Conservation (phyloP, 2,113 vertebrate species). For the Centropus bengalensis region DNA sequence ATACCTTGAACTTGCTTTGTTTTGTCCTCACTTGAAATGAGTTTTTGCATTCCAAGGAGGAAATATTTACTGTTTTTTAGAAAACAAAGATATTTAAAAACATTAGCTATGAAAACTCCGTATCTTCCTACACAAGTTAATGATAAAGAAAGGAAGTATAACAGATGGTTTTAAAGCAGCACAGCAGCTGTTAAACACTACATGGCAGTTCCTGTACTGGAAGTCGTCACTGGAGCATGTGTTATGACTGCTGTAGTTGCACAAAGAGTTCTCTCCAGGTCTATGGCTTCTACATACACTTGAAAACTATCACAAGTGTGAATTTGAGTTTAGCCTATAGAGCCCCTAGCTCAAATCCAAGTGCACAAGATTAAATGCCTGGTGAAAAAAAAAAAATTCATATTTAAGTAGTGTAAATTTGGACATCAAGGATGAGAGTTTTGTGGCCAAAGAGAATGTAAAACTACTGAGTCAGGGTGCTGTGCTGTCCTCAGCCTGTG, state of each 20-base stretch:
- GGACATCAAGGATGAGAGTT: background rate
- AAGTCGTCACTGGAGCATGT: background rate
- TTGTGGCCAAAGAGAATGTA: background rate
- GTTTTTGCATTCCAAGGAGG: background rate
- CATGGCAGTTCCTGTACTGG: background rate
- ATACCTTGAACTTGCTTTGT: conserved; percentile 32
- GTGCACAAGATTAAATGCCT: background rate
- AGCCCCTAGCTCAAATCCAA: background rate
- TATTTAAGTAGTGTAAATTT: background rate
- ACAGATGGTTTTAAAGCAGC: background rate
- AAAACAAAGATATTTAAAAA: conserved; percentile 4
- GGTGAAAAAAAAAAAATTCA: background rate
- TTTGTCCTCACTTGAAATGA: background rate
- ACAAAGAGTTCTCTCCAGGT: accelerated
- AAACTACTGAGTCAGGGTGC: background rate
- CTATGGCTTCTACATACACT: background rate
- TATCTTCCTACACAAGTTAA: background rate
- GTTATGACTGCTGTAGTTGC: background rate
- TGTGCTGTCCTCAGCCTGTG: background rate
- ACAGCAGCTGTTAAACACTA: background rate
- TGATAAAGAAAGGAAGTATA: background rate
- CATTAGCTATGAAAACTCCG: background rate
- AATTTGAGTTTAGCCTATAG: background rate
- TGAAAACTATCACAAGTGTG: background rate
- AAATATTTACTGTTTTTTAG: background rate